Evolutionary conservation across 2,797 vertebrate species (phyloP), one percentile per base, ranked within the genome.

Genomic region (Catamblyrhynchus diadema): DNA sequence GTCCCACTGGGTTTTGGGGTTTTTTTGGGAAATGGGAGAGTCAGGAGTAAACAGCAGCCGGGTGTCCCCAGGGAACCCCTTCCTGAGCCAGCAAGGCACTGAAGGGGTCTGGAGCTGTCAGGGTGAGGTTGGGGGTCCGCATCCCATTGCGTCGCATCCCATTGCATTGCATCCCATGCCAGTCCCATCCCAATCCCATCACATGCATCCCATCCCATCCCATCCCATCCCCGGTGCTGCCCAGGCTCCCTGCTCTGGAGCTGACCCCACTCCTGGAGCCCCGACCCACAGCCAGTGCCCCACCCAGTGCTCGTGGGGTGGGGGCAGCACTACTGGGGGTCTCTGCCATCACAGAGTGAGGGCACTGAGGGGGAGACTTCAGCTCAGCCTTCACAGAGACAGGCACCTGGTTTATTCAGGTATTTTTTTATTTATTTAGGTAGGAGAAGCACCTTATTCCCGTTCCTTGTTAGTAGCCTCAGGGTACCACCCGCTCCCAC

Each of bases 371-470:
- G 33, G 30, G 17, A 9, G 8, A 7, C 32, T 28, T 21, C 9
- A 69, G 14, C 14, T 54, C 54, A 42, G 16, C 70, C 42, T 56
- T 60, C 27, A 39, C 25, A 33, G 21, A 75, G 45, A 48, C 20
- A 0, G 28, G 53, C 48, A 65, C n/a, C 14, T 39, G 51, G 2
- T 74, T 86, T 39, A 16, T 30, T 66, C n/a, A 12, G 2, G 27
- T 67, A 4, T 59, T 47, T 62, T 8, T 94, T 92, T 73, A 73
- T 90, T 92, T 78, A 78, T 89, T 87, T 57, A 50, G 14, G 44
- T 66, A 83, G 90, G 88, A 91, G 81, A 91, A 57, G 61, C 93
- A 78, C 82, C 50, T 81, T 35, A 74, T 32, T 90, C 87, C 82
- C 6, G 0, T 41, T 81, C 60, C 66, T 54, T 1, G 0, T 48